phyloP scores from a whole-genome alignment of 2,888 invertebrate species.

The Cephonodes hylas region DNA sequence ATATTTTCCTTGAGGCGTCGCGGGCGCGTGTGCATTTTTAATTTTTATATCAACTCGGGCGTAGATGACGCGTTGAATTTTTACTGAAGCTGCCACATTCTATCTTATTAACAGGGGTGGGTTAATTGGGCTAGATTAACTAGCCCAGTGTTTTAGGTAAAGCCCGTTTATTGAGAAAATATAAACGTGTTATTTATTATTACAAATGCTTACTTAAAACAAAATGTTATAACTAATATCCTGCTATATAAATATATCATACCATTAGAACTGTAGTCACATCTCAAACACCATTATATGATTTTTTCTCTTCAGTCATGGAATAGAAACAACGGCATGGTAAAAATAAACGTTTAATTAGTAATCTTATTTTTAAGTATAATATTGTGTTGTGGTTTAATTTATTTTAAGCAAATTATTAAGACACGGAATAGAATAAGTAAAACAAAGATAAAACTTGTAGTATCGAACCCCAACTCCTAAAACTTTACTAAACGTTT shows the following conservation, averaged over 20 bases:
- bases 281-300: too few species aligned
- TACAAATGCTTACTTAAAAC: too few species aligned
- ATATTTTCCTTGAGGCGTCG: conserved; percentile 72
- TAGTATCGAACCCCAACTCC: neutral
- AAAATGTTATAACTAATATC: too few species aligned
- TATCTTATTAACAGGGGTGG: conserved; percentile 64
- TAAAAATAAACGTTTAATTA: too few species aligned
- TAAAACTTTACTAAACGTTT: conserved; percentile 1
- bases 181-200: neutral
- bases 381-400: too few species aligned
- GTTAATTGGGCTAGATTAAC: conserved; percentile 55
- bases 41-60: conserved; percentile 67
- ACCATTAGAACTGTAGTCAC: too few species aligned
- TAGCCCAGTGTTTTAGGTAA: conserved; percentile 14
- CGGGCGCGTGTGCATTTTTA: conserved; percentile 73
- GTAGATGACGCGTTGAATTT: conserved; percentile 73
- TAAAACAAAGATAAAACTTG: neutral
- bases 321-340: too few species aligned
- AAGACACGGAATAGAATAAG: neutral
- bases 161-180: neutral
- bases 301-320: too few species aligned
- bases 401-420: neutral
- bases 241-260: too few species aligned
- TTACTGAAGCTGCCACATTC: conserved; percentile 66
- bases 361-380: too few species aligned